Conservation (phyloP, 2,888 invertebrate genomes). For the Cephus rjabovi region DNA sequence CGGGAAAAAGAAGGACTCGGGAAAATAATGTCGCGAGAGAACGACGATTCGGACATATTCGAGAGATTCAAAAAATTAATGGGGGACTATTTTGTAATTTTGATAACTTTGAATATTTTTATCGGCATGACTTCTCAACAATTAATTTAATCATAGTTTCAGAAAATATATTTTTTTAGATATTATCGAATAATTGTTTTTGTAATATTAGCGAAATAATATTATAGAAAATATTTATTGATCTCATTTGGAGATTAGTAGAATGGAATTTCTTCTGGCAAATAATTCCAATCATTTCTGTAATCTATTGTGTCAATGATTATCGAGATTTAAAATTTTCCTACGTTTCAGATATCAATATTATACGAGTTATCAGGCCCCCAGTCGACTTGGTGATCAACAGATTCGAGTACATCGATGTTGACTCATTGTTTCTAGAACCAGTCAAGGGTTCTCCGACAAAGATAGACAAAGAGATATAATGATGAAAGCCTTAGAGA, state of each 20-base stretch:
- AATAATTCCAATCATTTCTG: no score
- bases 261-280: background rate
- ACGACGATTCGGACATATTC: no score
- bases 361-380: slow-evolving; percentile 14
- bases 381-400: slow-evolving; percentile 11
- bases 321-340: no score
- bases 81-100: background rate
- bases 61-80: no score
- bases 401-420: background rate
- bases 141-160: background rate
- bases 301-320: no score
- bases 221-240: background rate
- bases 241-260: background rate
- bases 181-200: background rate
- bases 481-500: background rate
- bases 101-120: background rate
- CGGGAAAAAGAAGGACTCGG: no score
- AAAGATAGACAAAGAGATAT: background rate
- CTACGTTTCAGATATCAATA: slow-evolving; percentile 4
- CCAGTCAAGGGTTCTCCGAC: background rate
- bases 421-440: background rate
- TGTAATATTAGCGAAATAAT: background rate
- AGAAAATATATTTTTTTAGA: background rate
- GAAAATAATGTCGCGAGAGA: no score
- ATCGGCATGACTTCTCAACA: background rate